Percentiles rank a stretch among this genome's conserved stretches.
Evolutionary conservation across 1,140 invertebrate species (phyloP).

Genomic region (Philotrypesis tridentata): DNA sequence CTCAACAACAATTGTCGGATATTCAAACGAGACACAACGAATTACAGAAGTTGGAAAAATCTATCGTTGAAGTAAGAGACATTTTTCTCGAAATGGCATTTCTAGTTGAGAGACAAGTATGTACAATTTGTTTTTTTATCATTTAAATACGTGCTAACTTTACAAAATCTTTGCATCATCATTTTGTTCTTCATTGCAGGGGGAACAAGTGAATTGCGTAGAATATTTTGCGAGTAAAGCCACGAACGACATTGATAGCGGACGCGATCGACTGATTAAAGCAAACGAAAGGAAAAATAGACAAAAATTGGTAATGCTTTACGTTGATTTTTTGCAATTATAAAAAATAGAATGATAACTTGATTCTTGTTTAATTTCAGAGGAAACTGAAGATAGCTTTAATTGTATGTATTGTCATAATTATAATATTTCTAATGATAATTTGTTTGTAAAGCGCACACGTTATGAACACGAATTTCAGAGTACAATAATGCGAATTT

Average conservation of each 20-base stretch:
- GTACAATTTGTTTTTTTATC: constrained; percentile 43
- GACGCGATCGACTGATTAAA: constrained; percentile 79
- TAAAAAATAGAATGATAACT: background rate
- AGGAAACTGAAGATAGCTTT: constrained; percentile 65
- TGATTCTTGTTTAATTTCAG: constrained; percentile 62
- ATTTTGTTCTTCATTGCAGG: constrained; percentile 68
- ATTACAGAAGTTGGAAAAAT: constrained; percentile 88
- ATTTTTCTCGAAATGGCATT: constrained; percentile 88
- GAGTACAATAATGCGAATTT: constrained; percentile 5
- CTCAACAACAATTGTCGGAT: constrained; percentile 86
- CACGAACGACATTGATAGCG: constrained; percentile 77
- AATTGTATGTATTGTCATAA: constrained; percentile 59
- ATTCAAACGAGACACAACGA: constrained; percentile 89
- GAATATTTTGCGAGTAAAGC: constrained; percentile 83
- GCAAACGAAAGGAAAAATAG: constrained; percentile 80
- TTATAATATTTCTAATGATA: constrained; percentile 60
- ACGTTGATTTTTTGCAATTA: constrained; percentile 11
- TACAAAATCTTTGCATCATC: background rate
- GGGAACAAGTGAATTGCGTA: constrained; percentile 82
- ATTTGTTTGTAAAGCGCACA: constrained; percentile 48
- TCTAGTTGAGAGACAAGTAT: constrained; percentile 83
- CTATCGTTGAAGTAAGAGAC: constrained; percentile 86
- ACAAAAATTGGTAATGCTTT: constrained; percentile 76
- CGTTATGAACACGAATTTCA: constrained; percentile 45
- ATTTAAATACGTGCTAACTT: background rate